A percentile compares a stretch with the other conserved stretches of the same genome.
phyloP scores from a whole-genome alignment of 1,140 invertebrate species.

The Choristoneura fumiferana region DNA sequence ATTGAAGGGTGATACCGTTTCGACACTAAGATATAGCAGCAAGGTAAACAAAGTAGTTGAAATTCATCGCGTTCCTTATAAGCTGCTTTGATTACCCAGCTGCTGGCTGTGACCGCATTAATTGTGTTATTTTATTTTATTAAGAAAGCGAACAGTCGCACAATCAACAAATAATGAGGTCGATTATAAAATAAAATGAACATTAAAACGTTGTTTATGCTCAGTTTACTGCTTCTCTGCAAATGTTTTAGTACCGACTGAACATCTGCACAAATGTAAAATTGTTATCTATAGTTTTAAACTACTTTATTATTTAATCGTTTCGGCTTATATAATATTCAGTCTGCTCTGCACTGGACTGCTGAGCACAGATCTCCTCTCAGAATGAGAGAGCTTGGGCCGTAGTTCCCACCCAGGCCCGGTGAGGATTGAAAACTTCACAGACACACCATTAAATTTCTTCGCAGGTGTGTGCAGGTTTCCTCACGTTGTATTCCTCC shows the following conservation, averaged over 20 bases:
- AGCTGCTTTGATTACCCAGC: background rate
- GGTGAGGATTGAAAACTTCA: too few species aligned
- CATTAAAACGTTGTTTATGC: conserved; percentile 1
- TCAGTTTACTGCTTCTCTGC: conserved; percentile 7
- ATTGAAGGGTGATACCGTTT: too few species aligned
- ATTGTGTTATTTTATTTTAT: conserved; percentile 15
- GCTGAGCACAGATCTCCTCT: too few species aligned
- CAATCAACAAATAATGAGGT: conserved; percentile 7
- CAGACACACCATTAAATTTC: too few species aligned
- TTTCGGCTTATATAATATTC: too few species aligned
- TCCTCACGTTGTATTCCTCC: too few species aligned
- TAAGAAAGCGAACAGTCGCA: background rate
- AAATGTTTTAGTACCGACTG: background rate
- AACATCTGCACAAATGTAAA: conserved; percentile 7
- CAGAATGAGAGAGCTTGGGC: too few species aligned
- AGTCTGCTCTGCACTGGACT: too few species aligned
- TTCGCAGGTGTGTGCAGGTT: too few species aligned
- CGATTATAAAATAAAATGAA: conserved; percentile 4
- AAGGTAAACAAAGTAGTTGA: background rate
- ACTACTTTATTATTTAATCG: too few species aligned
- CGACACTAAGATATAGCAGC: background rate
- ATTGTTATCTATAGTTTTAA: background rate
- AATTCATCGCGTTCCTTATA: conserved; percentile 2
- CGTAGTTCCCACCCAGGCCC: too few species aligned
- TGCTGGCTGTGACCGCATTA: background rate